Evolutionary conservation across 2,797 vertebrate genomes (phyloP).

Genomic region (Urosaurus nigricauda): DNA sequence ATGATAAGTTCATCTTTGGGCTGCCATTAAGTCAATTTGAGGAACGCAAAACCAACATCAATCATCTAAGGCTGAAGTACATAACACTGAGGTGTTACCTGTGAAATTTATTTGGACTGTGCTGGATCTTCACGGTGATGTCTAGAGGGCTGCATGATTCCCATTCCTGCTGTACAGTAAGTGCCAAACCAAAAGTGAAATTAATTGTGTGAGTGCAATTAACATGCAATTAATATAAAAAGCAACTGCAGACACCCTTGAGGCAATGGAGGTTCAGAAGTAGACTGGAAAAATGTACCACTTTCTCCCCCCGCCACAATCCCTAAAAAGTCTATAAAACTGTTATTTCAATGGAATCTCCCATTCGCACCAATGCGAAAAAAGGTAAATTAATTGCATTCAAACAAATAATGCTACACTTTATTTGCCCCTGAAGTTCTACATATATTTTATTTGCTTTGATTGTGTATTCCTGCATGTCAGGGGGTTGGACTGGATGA

Average conservation of each 20-base stretch:
- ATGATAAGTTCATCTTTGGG: too few relatives aligned
- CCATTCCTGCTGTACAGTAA: too few relatives aligned
- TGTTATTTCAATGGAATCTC: neutral
- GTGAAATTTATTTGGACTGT: neutral
- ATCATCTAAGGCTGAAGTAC: neutral
- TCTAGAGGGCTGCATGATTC: too few relatives aligned
- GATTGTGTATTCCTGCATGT: too few relatives aligned
- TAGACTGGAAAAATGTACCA: neutral
- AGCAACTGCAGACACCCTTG: neutral
- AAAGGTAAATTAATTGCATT: neutral
- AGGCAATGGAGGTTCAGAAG: neutral
- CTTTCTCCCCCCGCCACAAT: neutral
- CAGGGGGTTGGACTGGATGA: too few relatives aligned
- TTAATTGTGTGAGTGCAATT: neutral
- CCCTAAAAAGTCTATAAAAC: neutral
- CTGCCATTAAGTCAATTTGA: too few relatives aligned
- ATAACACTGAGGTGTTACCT: neutral
- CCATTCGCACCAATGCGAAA: neutral
- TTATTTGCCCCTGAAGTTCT: neutral
- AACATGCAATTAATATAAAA: neutral
- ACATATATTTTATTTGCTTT: neutral
- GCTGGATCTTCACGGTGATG: too few relatives aligned
- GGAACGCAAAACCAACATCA: too few relatives aligned
- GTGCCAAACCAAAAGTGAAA: neutral
- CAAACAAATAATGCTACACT: neutral